Evolutionary conservation across 2,888 invertebrate species (phyloP).

Genomic region (Idaea biselata): DNA sequence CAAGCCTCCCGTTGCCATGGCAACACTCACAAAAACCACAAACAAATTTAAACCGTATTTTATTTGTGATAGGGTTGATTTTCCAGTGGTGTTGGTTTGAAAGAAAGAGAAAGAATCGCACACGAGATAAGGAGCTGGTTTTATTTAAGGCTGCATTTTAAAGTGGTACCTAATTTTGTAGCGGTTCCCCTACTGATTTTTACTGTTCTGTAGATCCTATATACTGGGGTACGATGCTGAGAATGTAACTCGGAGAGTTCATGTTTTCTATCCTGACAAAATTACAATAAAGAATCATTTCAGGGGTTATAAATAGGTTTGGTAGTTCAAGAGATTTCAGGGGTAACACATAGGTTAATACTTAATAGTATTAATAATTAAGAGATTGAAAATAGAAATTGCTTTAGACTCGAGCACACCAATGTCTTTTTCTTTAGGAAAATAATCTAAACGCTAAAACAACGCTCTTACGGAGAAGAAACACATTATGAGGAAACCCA

Average conservation of each 20-base stretch:
- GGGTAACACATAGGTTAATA: too few species aligned
- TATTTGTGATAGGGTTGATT: not conserved
- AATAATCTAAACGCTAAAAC: too few species aligned
- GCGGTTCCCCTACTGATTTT: constrained; percentile 34
- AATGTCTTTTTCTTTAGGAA: too few species aligned
- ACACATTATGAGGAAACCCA: too few species aligned
- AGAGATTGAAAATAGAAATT: too few species aligned
- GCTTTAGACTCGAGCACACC: too few species aligned
- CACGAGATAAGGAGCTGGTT: constrained; percentile 72
- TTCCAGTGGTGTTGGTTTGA: constrained; percentile 13
- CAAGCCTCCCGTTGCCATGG: constrained; percentile 56
- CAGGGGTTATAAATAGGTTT: too few species aligned
- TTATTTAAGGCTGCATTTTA: constrained; percentile 79
- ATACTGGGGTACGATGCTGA: not conserved
- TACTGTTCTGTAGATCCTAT: not conserved
- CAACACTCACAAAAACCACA: constrained; percentile 32
- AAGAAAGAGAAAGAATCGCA: constrained; percentile 57
- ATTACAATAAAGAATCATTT: not conserved
- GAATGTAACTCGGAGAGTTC: not conserved
- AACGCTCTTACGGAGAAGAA: too few species aligned
- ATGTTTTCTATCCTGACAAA: not conserved
- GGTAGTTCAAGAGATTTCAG: too few species aligned
- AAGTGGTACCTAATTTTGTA: constrained; percentile 66
- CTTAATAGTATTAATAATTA: too few species aligned
- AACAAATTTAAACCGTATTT: not conserved